Evolutionary conservation across 2,797 vertebrate genomes (phyloP), one percentile per base, ranked within the genome.

Genomic region (Triplophysa yarkandensis): DNA sequence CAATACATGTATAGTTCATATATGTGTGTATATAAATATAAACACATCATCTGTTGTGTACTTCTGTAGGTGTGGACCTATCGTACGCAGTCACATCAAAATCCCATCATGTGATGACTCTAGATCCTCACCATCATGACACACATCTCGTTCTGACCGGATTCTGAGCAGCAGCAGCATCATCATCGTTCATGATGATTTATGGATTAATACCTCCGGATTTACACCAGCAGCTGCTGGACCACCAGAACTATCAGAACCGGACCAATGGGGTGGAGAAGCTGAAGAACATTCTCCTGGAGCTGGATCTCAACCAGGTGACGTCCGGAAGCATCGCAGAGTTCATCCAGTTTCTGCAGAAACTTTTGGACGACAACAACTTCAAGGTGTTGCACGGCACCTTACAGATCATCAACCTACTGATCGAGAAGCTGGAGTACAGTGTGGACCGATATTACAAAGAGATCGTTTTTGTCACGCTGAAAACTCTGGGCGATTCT

Each of bases 201-300:
- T 93, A 93, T 82, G 95, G 93, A 30, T 86, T 98, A 83, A 87
- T 98, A 81, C 90, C 95, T 34, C 88, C 90, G 83, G 94, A 96
- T 86, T 89, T 97, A 84, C 92, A 94, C 34, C 82, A 88, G 60
- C 89, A 92, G 64, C 92, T 98, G 79, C 90, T 95, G 84, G 95
- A 97, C 88, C 87, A 85, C 50, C 91, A 92, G 71, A 93, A 95
- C 87, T 96, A 95, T 86, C 92, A 90, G 62, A 93, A 87, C 77
- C 92, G 95, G 74, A 93, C 91, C 13, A 91, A 87, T 76, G 95
- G 95, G 0, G 88, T 96, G 78, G 95, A 95, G 74, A 90, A 96
- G 82, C 92, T 98, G 46, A 95, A 95, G 83, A 81, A 34, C 21
- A 68, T 92, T 65, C 78, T 95, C 39, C 84, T 82, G 52, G 87